Conservation (phyloP, 2,113 vertebrate genomes). For the Lontra canadensis region DNA sequence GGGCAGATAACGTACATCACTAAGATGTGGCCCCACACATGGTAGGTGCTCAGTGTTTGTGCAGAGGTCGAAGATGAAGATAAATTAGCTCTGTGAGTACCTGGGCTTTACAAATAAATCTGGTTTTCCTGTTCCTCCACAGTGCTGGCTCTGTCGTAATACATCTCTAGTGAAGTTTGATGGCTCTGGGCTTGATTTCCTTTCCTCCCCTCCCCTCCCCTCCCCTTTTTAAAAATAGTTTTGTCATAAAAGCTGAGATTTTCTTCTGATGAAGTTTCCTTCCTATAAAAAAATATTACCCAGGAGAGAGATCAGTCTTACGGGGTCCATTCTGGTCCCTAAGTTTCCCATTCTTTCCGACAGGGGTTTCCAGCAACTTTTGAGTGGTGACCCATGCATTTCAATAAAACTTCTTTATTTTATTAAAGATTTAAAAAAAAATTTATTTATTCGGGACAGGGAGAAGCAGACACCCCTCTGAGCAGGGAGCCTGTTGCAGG, state of each 20-base stretch:
- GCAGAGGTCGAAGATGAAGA: not conserved
- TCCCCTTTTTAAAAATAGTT: not conserved
- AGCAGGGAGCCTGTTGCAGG: not conserved
- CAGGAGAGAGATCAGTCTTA: not conserved
- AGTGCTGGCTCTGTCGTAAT: accelerated
- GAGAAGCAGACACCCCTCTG: not conserved
- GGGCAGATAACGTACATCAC: not conserved
- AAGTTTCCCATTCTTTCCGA: not conserved
- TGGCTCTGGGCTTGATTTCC: not conserved
- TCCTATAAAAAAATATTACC: not conserved
- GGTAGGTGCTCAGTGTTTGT: not conserved
- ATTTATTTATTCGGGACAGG: not conserved
- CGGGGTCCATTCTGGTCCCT: not conserved
- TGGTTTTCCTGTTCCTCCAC: not conserved
- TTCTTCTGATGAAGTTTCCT: not conserved
- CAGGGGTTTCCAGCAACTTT: not conserved
- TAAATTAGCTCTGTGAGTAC: not conserved
- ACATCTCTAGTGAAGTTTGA: too few species aligned
- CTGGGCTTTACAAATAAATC: not conserved
- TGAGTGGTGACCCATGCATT: not conserved
- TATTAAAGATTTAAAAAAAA: not conserved
- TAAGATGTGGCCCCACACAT: not conserved
- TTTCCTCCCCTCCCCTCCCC: too few species aligned
- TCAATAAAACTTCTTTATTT: not conserved
- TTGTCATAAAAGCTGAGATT: not conserved